Evolutionary conservation across 53 echinoderm and acorn worm species (phyloP).

Genomic region (Temnopleurus reevesii): DNA sequence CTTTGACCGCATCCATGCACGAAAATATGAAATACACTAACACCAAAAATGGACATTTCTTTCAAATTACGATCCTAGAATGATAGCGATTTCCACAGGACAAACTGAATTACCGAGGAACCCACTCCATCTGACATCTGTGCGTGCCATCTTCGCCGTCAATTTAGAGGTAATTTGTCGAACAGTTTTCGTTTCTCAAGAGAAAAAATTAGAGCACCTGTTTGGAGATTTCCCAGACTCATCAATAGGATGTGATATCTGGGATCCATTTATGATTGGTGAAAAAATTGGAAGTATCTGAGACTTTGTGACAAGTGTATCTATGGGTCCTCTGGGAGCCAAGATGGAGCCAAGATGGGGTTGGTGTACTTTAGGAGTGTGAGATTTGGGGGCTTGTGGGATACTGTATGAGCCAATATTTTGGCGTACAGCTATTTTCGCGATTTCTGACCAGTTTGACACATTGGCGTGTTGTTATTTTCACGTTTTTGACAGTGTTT

Average conservation of each 20-base stretch:
- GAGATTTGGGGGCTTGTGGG: background rate
- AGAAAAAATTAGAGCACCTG: slow-evolving; percentile 22
- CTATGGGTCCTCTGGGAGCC: background rate
- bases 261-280: slow-evolving; percentile 9
- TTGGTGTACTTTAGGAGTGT: background rate
- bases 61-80: background rate
- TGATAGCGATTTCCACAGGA: background rate
- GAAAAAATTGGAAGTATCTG: background rate
- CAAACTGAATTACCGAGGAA: slow-evolving; percentile 23
- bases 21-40: background rate
- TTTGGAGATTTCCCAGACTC: background rate
- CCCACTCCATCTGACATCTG: background rate
- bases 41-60: background rate
- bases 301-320: background rate
- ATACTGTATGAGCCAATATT: no score
- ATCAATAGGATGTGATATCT: background rate
- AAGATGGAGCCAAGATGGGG: background rate
- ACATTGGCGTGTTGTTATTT: no score
- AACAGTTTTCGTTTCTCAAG: background rate
- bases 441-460: no score
- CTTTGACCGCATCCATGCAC: background rate
- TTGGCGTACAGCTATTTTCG: no score
- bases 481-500: no score
- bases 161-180: slow-evolving; percentile 40
- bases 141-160: slow-evolving; percentile 14